These are phyloP conservation scores for Vollenhovia emeryi DNA, from an alignment of 1,140 invertebrate genomes.

Conservation along the genomic window DNA sequence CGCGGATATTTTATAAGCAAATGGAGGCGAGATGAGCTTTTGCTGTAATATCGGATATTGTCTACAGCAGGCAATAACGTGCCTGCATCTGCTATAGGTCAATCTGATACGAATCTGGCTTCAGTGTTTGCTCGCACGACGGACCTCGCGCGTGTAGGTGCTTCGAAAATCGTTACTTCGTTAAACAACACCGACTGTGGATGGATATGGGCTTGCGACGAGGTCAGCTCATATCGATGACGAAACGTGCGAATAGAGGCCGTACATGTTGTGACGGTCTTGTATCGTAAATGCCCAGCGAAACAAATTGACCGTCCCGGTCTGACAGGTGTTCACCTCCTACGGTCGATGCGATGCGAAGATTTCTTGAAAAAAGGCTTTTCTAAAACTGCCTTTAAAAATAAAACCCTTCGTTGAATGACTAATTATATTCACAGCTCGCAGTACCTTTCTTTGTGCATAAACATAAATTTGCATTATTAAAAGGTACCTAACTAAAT, in stretches of 20 bases:
- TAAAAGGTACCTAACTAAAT: not conserved
- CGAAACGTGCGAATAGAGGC: slow-evolving; percentile 28
- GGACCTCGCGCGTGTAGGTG: slow-evolving; percentile 66
- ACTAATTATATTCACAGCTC: not conserved
- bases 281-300: slow-evolving; percentile 18
- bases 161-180: slow-evolving; percentile 84
- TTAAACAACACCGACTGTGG: slow-evolving; percentile 48
- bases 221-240: slow-evolving; percentile 54
- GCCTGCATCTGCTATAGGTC: slow-evolving; percentile 69
- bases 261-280: slow-evolving; percentile 50
- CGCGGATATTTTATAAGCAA: slow-evolving; percentile 5
- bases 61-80: not conserved
- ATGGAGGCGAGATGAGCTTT: not conserved
- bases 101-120: slow-evolving; percentile 78
- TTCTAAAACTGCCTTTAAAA: not conserved
- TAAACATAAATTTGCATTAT: not conserved
- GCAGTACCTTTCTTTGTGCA: not conserved
- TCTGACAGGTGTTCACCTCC: not conserved
- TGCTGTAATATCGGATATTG: not conserved
- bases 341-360: not conserved
- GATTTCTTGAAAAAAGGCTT: not conserved
- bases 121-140: slow-evolving; percentile 76
- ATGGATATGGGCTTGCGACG: slow-evolving; percentile 53
- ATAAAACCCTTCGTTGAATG: not conserved
- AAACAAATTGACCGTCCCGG: not conserved